Evolutionary conservation across 92 coral and sea anemone genomes (phyloP).

Genomic region (Galaxea fascicularis): DNA sequence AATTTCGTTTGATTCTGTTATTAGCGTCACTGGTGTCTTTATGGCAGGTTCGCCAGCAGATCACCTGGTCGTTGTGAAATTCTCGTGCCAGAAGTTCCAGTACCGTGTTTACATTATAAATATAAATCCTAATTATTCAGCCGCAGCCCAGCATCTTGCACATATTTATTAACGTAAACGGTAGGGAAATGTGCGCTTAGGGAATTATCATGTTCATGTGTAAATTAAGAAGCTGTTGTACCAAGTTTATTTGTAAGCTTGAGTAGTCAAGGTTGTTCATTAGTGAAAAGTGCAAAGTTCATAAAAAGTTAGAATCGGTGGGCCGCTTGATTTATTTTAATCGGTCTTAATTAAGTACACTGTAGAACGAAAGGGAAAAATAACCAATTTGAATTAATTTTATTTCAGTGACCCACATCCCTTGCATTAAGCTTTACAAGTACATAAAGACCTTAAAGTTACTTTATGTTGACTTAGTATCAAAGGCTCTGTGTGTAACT

Average conservation of each 20-base stretch:
- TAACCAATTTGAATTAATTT: no score
- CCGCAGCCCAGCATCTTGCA: neutral
- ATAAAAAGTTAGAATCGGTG: neutral
- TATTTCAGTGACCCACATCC: neutral
- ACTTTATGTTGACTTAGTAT: neutral
- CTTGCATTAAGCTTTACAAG: neutral
- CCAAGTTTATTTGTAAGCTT: no score
- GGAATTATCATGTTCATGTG: neutral
- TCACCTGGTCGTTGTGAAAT: slow-evolving; percentile 16
- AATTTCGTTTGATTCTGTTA: slow-evolving; percentile 6
- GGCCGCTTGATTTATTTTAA: slow-evolving; percentile 2
- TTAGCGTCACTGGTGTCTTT: slow-evolving; percentile 33
- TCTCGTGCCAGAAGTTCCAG: neutral
- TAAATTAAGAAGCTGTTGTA: neutral
- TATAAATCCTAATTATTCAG: slow-evolving; percentile 13
- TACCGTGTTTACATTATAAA: neutral
- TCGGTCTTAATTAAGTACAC: neutral
- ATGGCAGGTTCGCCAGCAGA: slow-evolving; percentile 20
- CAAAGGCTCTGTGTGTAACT: neutral
- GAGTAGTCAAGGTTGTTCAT: slow-evolving; percentile 1
- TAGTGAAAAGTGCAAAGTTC: slow-evolving; percentile 31
- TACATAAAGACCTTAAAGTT: no score
- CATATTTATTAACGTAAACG: neutral
- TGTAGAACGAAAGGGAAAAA: neutral
- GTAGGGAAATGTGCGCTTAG: neutral